Percentiles rank a stretch among this genome's conserved stretches.
Conservation (phyloP, 2,888 invertebrate species). For the Clusia tigrina region DNA sequence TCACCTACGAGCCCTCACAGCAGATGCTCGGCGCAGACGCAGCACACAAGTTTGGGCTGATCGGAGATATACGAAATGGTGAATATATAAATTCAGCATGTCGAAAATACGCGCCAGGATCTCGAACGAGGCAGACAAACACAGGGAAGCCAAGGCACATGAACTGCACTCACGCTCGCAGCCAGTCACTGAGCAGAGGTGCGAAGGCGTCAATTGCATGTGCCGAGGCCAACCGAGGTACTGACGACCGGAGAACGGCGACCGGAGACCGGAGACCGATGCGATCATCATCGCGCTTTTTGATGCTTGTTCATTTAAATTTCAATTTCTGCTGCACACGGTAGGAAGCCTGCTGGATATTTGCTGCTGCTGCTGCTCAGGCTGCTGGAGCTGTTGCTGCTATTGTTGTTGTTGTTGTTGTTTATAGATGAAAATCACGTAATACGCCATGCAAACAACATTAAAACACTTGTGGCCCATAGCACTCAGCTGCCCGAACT, state of each 20-base stretch:
- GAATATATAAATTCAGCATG: too few species aligned
- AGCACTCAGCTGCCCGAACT: neutral
- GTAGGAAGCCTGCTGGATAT: neutral
- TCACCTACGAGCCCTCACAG: too few species aligned
- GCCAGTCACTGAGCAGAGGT: neutral
- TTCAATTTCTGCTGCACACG: neutral
- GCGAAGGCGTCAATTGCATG: slow-evolving; percentile 38
- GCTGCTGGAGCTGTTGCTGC: slow-evolving; percentile 16
- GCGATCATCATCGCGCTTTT: neutral
- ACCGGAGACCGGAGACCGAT: neutral
- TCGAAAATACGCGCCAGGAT: too few species aligned
- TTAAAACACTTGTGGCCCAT: slow-evolving; percentile 49
- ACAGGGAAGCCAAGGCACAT: too few species aligned
- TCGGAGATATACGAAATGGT: too few species aligned
- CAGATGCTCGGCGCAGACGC: too few species aligned
- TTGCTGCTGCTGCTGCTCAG: neutral
- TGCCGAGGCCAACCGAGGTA: neutral
- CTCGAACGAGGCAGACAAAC: too few species aligned
- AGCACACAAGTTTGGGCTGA: too few species aligned
- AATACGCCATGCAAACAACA: slow-evolving; percentile 54
- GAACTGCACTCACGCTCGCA: too few species aligned
- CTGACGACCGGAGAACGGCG: neutral
- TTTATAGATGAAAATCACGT: slow-evolving; percentile 44
- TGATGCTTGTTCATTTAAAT: slow-evolving; percentile 1
- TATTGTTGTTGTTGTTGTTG: slow-evolving; percentile 14